Evolutionary conservation across 2,888 invertebrate species (phyloP).

Genomic region (Crepidodera aurea): DNA sequence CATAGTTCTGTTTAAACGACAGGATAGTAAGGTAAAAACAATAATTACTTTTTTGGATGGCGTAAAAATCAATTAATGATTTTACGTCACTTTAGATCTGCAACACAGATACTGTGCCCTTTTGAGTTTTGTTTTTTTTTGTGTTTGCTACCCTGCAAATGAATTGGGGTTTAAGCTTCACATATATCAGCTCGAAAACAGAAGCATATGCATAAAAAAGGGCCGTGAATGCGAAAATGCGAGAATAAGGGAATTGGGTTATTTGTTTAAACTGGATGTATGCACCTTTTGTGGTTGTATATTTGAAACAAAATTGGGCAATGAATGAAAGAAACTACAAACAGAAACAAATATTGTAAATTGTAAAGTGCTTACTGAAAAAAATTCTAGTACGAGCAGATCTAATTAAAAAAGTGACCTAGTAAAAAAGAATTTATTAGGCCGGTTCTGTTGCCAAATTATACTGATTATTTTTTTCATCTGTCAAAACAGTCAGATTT

Average conservation of each 20-base stretch:
- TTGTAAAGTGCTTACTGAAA: no score
- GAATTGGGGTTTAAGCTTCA: constrained; percentile 19
- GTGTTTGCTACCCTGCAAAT: constrained; percentile 14
- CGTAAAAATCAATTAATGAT: no score
- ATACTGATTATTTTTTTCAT: no score
- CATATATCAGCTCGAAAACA: constrained; percentile 23
- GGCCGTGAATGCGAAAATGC: constrained; percentile 26
- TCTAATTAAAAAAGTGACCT: no score
- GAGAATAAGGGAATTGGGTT: constrained; percentile 10
- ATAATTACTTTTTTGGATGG: no score
- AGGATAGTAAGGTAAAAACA: no score
- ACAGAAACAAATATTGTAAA: no score
- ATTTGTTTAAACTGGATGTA: constrained; percentile 8
- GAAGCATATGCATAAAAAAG: constrained; percentile 26
- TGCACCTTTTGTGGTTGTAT: background rate
- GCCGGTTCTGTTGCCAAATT: no score
- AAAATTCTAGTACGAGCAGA: no score
- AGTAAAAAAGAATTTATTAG: no score
- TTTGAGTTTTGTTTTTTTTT: constrained; percentile 11
- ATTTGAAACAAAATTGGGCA: background rate
- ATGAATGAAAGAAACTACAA: background rate
- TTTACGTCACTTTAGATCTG: background rate
- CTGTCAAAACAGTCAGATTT: no score
- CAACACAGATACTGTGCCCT: background rate
- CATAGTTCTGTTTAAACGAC: no score